Evolutionary conservation across 2,797 vertebrate species (phyloP), one percentile per base, ranked within the genome.

Genomic region (Poecilia picta): DNA sequence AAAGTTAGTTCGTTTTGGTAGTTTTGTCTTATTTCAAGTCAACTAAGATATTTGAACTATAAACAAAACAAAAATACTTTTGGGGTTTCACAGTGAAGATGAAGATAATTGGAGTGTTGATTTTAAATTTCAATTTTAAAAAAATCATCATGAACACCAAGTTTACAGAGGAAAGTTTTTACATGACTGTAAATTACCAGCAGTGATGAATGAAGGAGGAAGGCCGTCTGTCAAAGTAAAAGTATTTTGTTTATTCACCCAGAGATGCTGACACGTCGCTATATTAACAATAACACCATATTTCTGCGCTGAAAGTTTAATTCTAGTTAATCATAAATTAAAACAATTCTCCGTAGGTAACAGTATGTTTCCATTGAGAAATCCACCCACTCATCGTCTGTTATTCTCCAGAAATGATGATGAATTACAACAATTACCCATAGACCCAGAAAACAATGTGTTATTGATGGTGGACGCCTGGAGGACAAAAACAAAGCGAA

Each of bases 361-460:
- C 77, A 31, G 43, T 75, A 72, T 72, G 75, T 31, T 77, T 80
- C 68, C 74, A 70, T 13, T 36, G 75, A 62, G 75, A 83, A 72
- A 83, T 86, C 78, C 82, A 72, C 73, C 76, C 11, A 23, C 77
- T 80, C 57, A 2, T 57, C 75, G 81, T 92, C 91, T 93, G 62
- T 89, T 93, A 93, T 94, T 93, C 94, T 90, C 83, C 94, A 92
- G 95, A 94, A 95, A 92, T 96, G 96, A 92, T 96, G 96, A 97
- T 96, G 95, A 96, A 97, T 96, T 95, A 94, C 93, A 94, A 89
- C 96, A 96, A 97, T 97, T 97, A 97, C 95, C 93, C 94, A 88
- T 90, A 95, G 95, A 92, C 93, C 93, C 93, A 74, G 74, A 94
- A 96, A 96, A 93, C 89, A 92, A 92, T 91, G 93, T 91, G 94